phyloP scores from a whole-genome alignment of 2,797 vertebrate species.

The Spinus pinus region DNA sequence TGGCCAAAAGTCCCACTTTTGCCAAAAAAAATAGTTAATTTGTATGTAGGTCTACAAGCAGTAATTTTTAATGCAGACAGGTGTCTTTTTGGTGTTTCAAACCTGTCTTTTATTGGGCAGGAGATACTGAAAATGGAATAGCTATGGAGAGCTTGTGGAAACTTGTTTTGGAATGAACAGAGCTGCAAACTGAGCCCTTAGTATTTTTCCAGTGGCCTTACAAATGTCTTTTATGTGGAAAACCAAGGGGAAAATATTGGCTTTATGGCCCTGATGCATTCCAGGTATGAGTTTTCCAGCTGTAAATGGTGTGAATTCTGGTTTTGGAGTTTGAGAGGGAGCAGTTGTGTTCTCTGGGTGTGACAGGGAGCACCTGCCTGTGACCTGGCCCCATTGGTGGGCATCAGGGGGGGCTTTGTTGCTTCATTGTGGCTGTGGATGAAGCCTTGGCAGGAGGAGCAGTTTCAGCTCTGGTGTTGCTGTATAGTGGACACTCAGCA shows the following conservation, averaged over 20 bases:
- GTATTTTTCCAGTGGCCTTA: background rate
- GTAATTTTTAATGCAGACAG: slow-evolving; percentile 34
- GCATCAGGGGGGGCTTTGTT: accelerated
- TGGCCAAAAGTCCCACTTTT: background rate
- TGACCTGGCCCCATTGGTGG: background rate
- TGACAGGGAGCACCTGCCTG: background rate
- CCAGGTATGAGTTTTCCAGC: background rate
- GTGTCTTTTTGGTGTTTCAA: slow-evolving; percentile 16
- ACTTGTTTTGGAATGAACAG: background rate
- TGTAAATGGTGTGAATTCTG: background rate
- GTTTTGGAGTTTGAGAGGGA: background rate
- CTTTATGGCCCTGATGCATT: background rate
- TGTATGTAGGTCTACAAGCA: slow-evolving; percentile 1
- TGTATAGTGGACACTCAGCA: background rate
- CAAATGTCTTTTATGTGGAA: background rate
- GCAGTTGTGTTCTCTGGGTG: background rate
- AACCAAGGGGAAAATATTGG: background rate
- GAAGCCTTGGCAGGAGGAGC: background rate
- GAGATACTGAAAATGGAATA: background rate
- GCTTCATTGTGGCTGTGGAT: background rate
- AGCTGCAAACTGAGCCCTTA: background rate
- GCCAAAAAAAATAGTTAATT: background rate
- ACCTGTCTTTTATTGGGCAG: slow-evolving; percentile 21
- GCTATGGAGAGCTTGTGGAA: background rate
- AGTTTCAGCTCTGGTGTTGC: background rate